Evolutionary conservation across 2,797 vertebrate genomes (phyloP), one percentile per base, ranked within the genome.

Genomic region (Bradypodion ventrale): DNA sequence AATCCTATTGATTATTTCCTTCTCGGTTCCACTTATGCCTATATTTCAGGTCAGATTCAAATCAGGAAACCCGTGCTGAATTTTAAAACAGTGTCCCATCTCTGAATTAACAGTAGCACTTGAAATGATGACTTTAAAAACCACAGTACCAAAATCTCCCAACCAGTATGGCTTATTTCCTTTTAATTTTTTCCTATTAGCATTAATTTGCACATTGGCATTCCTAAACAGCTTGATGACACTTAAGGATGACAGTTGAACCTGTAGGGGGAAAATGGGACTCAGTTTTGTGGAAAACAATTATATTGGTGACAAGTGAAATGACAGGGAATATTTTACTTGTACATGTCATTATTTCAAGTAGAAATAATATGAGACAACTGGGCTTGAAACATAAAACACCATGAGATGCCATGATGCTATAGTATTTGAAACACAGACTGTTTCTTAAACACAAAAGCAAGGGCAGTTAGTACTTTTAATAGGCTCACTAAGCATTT

Each of bases 1-100:
- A 85, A 6, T 4, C 2, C 80, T 88, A 89, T 78, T 65, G 86
- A 85, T 23, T 86, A 0, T 32, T 5, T 82, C 77, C 25, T 83
- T 49, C 62, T 27, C 10, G 35, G 65, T 32, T 78, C 62, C 42
- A 21, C 44, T 73, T 73, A 25, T 82, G 74, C 75, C 70, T 87
- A 70, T 42, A 59, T 79, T 82, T 89, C 40, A 52, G 52, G 37
- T 42, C 5, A 15, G n/a, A 80, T 32, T n/a, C 27, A 78, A 44
- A 60, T 56, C 49, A 46, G 69, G 59, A 60, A 59, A 35, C 9
- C 37, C 40, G 49, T 72, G 72, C 15, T 73, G 52, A 62, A 72
- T 77, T 70, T 72, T 37, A 49, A 72, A 73, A 44, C 29, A 46
- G n/a, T 59, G 69, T 40, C 44, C 32, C 66, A 85, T 46, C 19